Evolutionary conservation across 2,113 vertebrate genomes (phyloP).

Genomic region (Vidua macroura): DNA sequence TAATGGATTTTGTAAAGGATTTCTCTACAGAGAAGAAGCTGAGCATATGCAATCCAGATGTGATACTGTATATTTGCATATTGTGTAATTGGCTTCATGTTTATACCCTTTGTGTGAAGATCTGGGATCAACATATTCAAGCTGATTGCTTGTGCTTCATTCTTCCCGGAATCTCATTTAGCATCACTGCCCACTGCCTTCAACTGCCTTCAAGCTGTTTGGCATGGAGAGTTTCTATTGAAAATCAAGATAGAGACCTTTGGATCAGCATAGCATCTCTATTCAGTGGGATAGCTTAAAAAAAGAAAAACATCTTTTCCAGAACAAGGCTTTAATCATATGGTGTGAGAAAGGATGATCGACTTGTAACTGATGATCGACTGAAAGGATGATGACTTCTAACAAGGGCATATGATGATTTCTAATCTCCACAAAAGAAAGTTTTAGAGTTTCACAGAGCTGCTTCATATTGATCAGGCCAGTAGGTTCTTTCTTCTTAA

Average conservation of each 20-base stretch:
- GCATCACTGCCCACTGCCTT: not conserved
- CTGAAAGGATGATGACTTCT: not conserved
- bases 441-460: not conserved
- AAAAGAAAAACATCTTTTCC: not conserved
- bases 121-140: not conserved
- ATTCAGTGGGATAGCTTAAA: not conserved
- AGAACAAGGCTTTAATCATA: constrained; percentile 7
- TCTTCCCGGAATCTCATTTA: constrained; percentile 13
- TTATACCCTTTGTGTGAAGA: not conserved
- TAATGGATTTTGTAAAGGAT: not conserved
- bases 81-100: not conserved
- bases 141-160: not conserved
- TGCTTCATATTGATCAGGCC: not conserved
- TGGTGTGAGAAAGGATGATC: not conserved
- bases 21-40: not conserved
- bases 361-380: not conserved
- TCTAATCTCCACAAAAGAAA: not conserved
- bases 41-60: not conserved
- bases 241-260: constrained; percentile 5
- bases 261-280: not conserved
- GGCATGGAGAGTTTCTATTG: not conserved
- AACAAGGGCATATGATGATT: not conserved
- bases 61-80: constrained; percentile 6
- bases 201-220: not conserved
- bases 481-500: not conserved